These are phyloP conservation scores for Drosophila ambigua DNA, from an alignment of 1,140 invertebrate species.

Conservation along the genomic window DNA sequence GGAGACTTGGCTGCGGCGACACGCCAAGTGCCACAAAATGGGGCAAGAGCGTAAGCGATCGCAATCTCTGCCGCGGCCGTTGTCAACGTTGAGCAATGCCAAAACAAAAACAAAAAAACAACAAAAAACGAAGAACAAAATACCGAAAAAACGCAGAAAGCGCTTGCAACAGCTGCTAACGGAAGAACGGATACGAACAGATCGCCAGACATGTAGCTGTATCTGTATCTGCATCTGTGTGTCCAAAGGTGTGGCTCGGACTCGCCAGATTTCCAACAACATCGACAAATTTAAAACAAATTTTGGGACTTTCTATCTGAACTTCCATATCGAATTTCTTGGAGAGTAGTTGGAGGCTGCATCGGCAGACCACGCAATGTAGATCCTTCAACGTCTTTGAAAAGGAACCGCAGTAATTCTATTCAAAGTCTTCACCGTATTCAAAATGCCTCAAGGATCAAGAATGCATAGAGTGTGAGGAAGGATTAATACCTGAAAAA, in stretches of 20 bases:
- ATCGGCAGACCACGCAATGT: too few relatives aligned
- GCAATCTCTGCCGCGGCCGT: constrained; percentile 45
- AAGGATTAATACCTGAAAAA: neutral
- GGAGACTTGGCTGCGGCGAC: constrained; percentile 18
- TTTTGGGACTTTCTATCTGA: constrained; percentile 1
- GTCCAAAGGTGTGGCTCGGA: too few relatives aligned
- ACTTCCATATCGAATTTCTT: neutral
- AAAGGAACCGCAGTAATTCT: too few relatives aligned
- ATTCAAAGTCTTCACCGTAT: too few relatives aligned
- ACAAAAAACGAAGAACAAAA: constrained; percentile 25
- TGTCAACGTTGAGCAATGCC: constrained; percentile 60
- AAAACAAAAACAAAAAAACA: constrained; percentile 29
- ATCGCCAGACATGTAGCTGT: constrained; percentile 10
- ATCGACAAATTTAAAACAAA: constrained; percentile 4
- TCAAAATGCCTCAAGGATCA: too few relatives aligned
- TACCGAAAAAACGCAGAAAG: constrained; percentile 32
- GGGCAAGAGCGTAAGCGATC: constrained; percentile 44
- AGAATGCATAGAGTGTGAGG: too few relatives aligned
- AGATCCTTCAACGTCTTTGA: too few relatives aligned
- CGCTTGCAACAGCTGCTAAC: constrained; percentile 60
- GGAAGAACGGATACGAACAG: constrained; percentile 36
- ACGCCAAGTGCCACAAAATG: constrained; percentile 53
- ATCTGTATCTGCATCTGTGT: too few relatives aligned
- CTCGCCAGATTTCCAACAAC: neutral
- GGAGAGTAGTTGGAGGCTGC: too few relatives aligned